Base-by-base conservation (phyloP, 2,888 invertebrate genomes). In the Melieria picta region DNA sequence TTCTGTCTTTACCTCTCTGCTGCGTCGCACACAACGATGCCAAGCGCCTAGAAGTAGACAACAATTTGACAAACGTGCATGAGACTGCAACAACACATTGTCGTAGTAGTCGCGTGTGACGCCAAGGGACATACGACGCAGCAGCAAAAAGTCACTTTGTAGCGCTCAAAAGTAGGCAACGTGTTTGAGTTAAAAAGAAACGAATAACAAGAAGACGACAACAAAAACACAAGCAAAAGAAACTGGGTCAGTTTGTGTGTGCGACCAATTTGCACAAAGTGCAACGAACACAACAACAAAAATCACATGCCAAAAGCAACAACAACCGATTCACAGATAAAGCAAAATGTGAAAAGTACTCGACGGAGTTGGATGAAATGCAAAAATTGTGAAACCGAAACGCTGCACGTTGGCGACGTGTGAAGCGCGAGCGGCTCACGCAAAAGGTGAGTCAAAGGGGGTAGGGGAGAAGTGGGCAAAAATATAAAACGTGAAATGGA, bases 221-320 rank as follows among this genome's bases (percentile, higher is more conserved):
- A 30, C 30, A 30, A 30, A 30, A 30, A 30, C 30, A 30, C 30
- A 30, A 30, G 3, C 30, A 30, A 48, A 70, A 70, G 58, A 60
- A 70, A 65, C 70, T 70, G 58, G 70, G 70, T 70, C 70, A 70
- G 50, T 43, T 65, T 64, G 50, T 64, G 60, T 65, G 50, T 65
- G 60, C 42, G 52, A 16, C 30, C 50, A 48, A 52, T 13, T n/a
- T n/a, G 5, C 13, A n/a, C 7, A 52, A 52, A 52, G 52, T 9
- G 13, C 11, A 52, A 4, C 52, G 52, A 7, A 7, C 11, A 52
- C 11, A n/a, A 52, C 6, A 52, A 5, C 11, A 52, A 52, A 52
- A 52, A 7, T 30, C 30, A 30, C 30, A 30, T 30, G 30, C 30
- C 30, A 30, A 30, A 30, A 30, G 30, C 30, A 30, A 30, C 30